Evolutionary conservation across 64 coral and sea anemone species (phyloP), one percentile per base, ranked within the genome.

Genomic region (Dendrophyllia cribrosa): DNA sequence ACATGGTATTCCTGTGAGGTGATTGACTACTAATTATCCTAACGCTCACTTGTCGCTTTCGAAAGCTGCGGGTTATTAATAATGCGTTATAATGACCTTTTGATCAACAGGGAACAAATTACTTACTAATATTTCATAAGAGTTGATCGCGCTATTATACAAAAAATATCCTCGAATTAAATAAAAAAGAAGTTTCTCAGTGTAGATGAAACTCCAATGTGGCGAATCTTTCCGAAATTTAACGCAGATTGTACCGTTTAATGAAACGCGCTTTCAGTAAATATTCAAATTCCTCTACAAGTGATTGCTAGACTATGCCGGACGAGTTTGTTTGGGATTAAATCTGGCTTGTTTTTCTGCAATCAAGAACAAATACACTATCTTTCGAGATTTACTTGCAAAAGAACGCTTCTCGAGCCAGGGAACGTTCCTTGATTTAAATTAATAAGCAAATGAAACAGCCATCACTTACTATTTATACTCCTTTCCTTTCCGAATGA

Each of bases 391-490:
- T 34, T 24, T 17, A 89, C 22, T 43, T 64, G 19, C 19, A 9
- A 3, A 25, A 68, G 68, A 79, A n/a, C 21, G n/a, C 0, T 46
- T 6, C 19, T 3, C 25, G 25, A 83, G n/a, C 64, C 22, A 71
- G 20, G 17, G 62, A 71, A 46, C 20, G 21, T 21, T 21, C 14
- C 7, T 16, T 63, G 9, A 44, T 49, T 67, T 10, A 34, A 34
- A 34, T 34, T 49, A 22, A 34, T 10, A 6, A 15, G n/a, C 46
- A 26, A 11, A 86, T 87, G 24, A 52, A 20, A 16, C 65, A 79
- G 20, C 51, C 22, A 16, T 43, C 23, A 97, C 95, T 97, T 86
- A 97, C 95, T 97, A 97, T 87, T 97, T 97, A 46, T 97, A 97
- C 23, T 97, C 95, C 53, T 97, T 76, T 34, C 95, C 88, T 71